Conservation (phyloP, 2,797 vertebrate genomes). For the Gymnoscopelus microlampas region DNA sequence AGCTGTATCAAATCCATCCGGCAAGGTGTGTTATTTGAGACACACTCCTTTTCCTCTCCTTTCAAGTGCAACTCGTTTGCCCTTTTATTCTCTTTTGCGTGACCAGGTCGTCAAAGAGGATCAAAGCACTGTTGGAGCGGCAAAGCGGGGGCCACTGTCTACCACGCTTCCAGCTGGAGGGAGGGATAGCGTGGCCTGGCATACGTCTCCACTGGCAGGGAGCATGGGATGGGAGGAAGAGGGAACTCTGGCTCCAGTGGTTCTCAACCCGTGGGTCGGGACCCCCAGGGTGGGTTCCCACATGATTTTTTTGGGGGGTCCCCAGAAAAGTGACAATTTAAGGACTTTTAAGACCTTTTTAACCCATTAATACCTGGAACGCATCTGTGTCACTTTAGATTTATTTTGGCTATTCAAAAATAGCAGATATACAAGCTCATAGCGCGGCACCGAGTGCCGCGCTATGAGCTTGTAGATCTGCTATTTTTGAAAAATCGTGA, state of each 20-base stretch:
- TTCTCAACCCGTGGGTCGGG: too few relatives aligned
- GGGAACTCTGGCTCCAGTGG: neutral
- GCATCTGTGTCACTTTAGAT: too few relatives aligned
- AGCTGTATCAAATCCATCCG: conserved; percentile 63
- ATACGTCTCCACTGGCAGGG: neutral
- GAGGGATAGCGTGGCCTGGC: conserved; percentile 36
- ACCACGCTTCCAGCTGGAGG: conserved; percentile 66
- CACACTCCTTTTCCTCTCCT: conserved; percentile 67
- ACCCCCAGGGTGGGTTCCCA: too few relatives aligned
- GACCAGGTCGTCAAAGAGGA: conserved; percentile 65
- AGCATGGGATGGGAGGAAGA: conserved; percentile 5
- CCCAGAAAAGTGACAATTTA: too few relatives aligned
- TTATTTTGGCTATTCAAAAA: too few relatives aligned
- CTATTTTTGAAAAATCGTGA: too few relatives aligned
- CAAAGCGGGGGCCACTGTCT: conserved; percentile 56
- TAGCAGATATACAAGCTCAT: too few relatives aligned
- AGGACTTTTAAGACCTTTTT: too few relatives aligned
- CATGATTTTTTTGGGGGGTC: too few relatives aligned
- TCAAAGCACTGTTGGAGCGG: conserved; percentile 59
- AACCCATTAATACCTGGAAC: too few relatives aligned
- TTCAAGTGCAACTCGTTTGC: conserved; percentile 66
- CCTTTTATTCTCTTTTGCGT: conserved; percentile 52
- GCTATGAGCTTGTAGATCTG: too few relatives aligned
- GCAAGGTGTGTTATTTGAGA: conserved; percentile 67
- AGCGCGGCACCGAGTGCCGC: too few relatives aligned